phyloP scores from a whole-genome alignment of 2,888 invertebrate genomes.

The Pteria penguin region DNA sequence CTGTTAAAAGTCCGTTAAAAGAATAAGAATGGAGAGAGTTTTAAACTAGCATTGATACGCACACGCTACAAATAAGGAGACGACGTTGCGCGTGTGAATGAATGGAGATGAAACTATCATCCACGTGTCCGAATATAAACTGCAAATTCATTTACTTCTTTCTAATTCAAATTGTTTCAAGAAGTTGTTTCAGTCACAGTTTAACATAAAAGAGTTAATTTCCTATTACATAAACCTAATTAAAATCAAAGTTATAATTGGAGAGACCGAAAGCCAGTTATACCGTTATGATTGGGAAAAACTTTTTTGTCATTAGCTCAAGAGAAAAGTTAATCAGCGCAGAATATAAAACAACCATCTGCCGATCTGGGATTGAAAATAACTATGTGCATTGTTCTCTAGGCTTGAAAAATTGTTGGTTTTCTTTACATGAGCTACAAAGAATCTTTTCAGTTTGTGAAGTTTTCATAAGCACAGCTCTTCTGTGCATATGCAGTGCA shows the following conservation, averaged over 20 bases:
- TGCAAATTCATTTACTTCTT: background rate
- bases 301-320: slow-evolving; percentile 52
- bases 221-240: slow-evolving; percentile 40
- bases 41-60: background rate
- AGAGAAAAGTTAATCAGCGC: slow-evolving; percentile 45
- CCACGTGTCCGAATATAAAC: background rate
- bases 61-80: background rate
- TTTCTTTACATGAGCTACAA: slow-evolving; percentile 66
- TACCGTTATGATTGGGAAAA: background rate
- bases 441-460: slow-evolving; percentile 55
- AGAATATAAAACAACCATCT: slow-evolving; percentile 62
- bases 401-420: slow-evolving; percentile 66
- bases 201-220: background rate
- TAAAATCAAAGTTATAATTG: slow-evolving; percentile 36
- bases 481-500: slow-evolving; percentile 4
- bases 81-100: background rate
- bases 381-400: slow-evolving; percentile 70
- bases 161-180: background rate
- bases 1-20: background rate
- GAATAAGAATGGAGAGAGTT: background rate
- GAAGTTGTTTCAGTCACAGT: background rate
- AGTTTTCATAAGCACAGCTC: slow-evolving; percentile 32
- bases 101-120: background rate
- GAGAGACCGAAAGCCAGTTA: slow-evolving; percentile 6
- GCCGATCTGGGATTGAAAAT: slow-evolving; percentile 64